Evolutionary conservation across 2,113 vertebrate species (phyloP).

Genomic region (Oreochromis tanganicae): DNA sequence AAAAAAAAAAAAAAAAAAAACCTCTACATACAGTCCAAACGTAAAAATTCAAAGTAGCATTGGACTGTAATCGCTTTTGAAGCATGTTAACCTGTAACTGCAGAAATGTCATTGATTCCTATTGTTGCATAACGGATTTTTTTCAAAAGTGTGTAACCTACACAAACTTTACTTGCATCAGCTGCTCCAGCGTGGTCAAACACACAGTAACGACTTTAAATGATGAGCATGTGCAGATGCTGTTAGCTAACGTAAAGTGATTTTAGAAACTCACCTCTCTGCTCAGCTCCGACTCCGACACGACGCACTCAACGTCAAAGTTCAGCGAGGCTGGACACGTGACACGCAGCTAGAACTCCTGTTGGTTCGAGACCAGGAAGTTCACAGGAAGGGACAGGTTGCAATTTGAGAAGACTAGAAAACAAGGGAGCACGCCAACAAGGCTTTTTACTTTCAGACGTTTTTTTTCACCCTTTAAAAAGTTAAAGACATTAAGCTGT

Average conservation of each 20-base stretch:
- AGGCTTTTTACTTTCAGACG: neutral
- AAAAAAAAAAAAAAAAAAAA: fast-evolving
- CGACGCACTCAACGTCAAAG: neutral
- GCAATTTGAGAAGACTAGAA: neutral
- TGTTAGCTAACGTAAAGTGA: neutral
- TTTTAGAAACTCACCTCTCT: constrained; percentile 20
- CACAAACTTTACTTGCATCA: neutral
- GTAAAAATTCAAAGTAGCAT: neutral
- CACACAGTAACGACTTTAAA: neutral
- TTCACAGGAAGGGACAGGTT: neutral
- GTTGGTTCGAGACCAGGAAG: constrained; percentile 39
- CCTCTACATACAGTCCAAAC: neutral
- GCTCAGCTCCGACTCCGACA: neutral
- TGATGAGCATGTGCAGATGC: neutral
- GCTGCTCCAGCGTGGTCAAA: neutral
- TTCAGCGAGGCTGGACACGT: neutral
- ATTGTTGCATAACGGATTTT: neutral
- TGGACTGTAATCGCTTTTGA: neutral
- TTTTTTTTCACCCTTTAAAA: neutral
- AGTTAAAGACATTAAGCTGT: neutral
- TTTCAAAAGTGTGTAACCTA: neutral
- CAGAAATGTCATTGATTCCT: neutral
- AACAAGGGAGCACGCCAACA: too few species aligned
- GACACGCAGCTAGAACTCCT: neutral
- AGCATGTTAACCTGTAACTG: neutral